Evolutionary conservation across 2,888 invertebrate species (phyloP).

Genomic region (Malthinus seriepunctatus): DNA sequence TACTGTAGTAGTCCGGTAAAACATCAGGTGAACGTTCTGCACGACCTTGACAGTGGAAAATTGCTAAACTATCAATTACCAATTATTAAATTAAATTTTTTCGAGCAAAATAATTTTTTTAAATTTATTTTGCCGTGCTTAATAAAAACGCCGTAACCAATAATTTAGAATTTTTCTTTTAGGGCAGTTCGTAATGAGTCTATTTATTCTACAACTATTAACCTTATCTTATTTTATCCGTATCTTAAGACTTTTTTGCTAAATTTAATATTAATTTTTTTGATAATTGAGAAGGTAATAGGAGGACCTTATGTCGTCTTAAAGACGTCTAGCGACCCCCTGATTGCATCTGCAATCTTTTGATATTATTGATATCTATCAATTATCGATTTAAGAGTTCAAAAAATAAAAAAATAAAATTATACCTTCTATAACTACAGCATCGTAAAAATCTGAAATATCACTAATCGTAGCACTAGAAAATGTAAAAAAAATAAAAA

Average conservation of each 20-base stretch:
- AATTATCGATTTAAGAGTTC: no score
- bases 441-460: conserved; percentile 33
- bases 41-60: conserved; percentile 50
- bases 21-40: conserved; percentile 51
- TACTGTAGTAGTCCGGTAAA: conserved; percentile 36
- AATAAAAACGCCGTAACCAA: no score
- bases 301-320: neutral
- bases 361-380: no score
- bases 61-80: no score
- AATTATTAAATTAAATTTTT: neutral
- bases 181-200: no score
- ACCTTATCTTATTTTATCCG: no score
- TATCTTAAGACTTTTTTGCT: no score
- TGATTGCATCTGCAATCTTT: neutral
- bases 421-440: conserved; percentile 44
- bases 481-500: conserved; percentile 27
- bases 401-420: conserved; percentile 3
- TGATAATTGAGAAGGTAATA: neutral
- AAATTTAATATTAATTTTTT: no score
- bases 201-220: no score
- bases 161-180: no score
- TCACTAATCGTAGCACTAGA: conserved; percentile 25
- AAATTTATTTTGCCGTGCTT: no score
- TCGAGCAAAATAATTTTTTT: neutral
- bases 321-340: no score